phyloP scores from a whole-genome alignment of 1,140 invertebrate genomes.

The Nilaparvata lugens region DNA sequence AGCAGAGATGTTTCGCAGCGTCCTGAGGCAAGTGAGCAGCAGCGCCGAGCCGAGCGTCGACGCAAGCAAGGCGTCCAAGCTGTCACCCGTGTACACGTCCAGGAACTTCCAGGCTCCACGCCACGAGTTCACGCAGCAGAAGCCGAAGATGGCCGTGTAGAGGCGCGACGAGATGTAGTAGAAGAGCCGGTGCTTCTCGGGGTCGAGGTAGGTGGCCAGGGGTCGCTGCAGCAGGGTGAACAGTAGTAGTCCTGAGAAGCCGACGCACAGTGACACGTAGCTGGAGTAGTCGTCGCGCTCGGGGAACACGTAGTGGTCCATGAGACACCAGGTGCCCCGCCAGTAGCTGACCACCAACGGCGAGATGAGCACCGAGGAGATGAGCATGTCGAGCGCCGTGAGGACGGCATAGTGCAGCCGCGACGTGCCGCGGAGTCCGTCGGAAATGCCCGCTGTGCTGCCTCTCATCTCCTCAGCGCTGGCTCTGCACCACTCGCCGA shows the following conservation, averaged over 20 bases:
- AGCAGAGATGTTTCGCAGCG: constrained; percentile 67
- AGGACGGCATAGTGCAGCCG: constrained; percentile 47
- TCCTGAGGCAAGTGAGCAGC: constrained; percentile 49
- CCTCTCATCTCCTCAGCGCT: constrained; percentile 21
- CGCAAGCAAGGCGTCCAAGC: constrained; percentile 43
- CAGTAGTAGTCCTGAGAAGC: constrained; percentile 53
- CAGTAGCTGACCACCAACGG: constrained; percentile 76
- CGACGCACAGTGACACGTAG: constrained; percentile 53
- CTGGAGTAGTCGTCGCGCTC: constrained; percentile 46
- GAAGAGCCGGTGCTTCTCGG: constrained; percentile 52
- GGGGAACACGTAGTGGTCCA: constrained; percentile 60
- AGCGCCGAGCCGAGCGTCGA: constrained; percentile 48
- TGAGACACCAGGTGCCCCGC: constrained; percentile 74
- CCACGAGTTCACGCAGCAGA: constrained; percentile 76
- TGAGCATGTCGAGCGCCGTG: constrained; percentile 54
- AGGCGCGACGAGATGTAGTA: constrained; percentile 62
- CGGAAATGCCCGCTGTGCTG: constrained; percentile 31
- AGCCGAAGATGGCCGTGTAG: constrained; percentile 63
- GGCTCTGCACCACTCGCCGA: constrained; percentile 3
- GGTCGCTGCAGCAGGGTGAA: constrained; percentile 56
- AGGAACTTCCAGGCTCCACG: constrained; percentile 67
- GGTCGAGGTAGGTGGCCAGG: constrained; percentile 49
- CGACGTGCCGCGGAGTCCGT: constrained; percentile 30
- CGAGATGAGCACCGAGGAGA: constrained; percentile 60
- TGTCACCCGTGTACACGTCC: constrained; percentile 56